Percentiles rank a stretch among this genome's conserved stretches.
Conservation (phyloP, 30 jellyfish, hydroid and myxozoan species). For the Turritopsis rubra region DNA sequence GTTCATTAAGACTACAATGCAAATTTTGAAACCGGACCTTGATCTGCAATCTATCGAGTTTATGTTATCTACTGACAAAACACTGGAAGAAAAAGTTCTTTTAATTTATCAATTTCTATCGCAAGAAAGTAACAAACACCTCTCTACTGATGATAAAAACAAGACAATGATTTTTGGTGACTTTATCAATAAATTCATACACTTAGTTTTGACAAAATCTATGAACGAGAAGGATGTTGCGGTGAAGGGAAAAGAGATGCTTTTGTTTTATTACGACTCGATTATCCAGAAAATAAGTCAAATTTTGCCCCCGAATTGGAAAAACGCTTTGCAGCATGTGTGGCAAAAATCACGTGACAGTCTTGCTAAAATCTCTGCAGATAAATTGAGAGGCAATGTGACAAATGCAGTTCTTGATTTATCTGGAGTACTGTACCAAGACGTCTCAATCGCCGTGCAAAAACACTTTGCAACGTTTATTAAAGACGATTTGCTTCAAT, state of each 20-base stretch:
- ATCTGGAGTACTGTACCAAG: conserved; percentile 29
- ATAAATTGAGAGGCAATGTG: conserved; percentile 33
- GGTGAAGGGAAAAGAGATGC: neutral
- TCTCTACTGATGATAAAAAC: neutral
- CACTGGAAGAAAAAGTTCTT: neutral
- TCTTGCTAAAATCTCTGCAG: neutral
- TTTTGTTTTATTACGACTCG: neutral
- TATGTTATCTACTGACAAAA: neutral
- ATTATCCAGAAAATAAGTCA: neutral
- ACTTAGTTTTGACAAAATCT: neutral
- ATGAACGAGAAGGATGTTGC: neutral
- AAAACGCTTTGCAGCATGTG: conserved; percentile 22
- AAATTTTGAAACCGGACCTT: neutral
- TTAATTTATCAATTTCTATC: neutral
- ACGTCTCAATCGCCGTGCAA: conserved; percentile 19
- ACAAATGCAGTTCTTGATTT: conserved; percentile 36
- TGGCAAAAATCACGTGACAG: conserved; percentile 1
- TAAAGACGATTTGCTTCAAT: neutral
- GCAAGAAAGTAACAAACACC: neutral
- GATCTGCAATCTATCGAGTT: neutral
- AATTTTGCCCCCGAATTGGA: conserved; percentile 9
- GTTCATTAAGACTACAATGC: neutral
- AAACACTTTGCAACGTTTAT: neutral
- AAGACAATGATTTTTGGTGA: neutral
- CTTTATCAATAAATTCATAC: neutral